Conservation (phyloP, 2,113 vertebrate species). For the Plotosus lineatus region DNA sequence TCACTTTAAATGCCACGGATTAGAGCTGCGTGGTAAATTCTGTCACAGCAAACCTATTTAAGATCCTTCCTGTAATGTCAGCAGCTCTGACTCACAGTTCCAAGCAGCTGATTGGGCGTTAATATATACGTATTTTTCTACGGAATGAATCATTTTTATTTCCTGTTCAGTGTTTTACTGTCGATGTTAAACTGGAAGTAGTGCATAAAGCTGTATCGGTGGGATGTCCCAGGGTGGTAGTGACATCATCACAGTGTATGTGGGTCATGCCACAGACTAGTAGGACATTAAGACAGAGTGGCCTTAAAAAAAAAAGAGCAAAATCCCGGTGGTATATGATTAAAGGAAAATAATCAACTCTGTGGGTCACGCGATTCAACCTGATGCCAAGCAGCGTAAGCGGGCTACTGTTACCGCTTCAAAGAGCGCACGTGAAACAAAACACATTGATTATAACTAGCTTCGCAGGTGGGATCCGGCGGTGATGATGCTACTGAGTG, state of each 20-base stretch:
- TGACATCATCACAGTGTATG: too few species aligned
- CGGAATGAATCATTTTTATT: neutral
- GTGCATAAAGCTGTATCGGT: too few species aligned
- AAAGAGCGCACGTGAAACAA: too few species aligned
- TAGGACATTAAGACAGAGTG: too few species aligned
- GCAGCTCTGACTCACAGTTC: neutral
- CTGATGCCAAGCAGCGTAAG: neutral
- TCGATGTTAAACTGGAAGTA: neutral
- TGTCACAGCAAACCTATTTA: neutral
- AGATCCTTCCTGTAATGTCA: neutral
- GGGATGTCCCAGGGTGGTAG: too few species aligned
- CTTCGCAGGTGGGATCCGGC: too few species aligned
- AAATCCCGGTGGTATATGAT: neutral
- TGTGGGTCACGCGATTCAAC: neutral
- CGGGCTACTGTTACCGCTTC: neutral
- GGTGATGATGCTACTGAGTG: too few species aligned
- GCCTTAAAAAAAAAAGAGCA: too few species aligned
- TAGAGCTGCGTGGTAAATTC: neutral
- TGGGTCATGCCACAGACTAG: too few species aligned
- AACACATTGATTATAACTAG: too few species aligned
- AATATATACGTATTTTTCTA: neutral
- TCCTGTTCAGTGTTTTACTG: neutral
- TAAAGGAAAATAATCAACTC: neutral
- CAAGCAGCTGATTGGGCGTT: neutral
- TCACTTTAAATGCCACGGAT: neutral